Conservation (phyloP, 2,797 vertebrate species). For the Natrix natrix region DNA sequence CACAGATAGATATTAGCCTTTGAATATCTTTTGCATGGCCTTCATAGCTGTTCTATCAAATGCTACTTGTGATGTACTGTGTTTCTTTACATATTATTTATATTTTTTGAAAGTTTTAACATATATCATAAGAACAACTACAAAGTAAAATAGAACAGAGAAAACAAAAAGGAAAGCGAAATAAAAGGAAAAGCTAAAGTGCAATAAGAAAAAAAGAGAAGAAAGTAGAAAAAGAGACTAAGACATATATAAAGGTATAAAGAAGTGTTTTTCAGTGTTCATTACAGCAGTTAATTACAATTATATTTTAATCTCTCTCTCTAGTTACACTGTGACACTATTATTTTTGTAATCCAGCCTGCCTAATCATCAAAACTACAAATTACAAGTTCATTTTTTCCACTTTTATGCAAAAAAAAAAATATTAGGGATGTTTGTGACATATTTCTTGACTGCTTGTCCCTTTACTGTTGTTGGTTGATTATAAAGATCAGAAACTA, state of each 20-base stretch:
- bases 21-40: background rate
- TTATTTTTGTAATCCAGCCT: background rate
- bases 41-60: background rate
- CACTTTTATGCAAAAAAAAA: background rate
- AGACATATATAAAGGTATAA: background rate
- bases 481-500: background rate
- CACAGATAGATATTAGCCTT: background rate
- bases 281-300: background rate
- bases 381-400: background rate
- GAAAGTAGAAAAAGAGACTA: background rate
- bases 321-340: background rate
- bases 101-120: background rate
- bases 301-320: background rate
- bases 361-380: background rate
- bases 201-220: background rate
- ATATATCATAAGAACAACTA: background rate
- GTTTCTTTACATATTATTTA: background rate
- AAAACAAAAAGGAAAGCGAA: background rate
- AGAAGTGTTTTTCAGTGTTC: background rate
- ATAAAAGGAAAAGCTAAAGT: background rate
- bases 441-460: background rate
- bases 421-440: background rate
- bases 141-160: background rate
- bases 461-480: background rate
- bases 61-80: background rate